Base-by-base conservation (phyloP, 2,113 vertebrate species). In the Coracopsis vasa region DNA sequence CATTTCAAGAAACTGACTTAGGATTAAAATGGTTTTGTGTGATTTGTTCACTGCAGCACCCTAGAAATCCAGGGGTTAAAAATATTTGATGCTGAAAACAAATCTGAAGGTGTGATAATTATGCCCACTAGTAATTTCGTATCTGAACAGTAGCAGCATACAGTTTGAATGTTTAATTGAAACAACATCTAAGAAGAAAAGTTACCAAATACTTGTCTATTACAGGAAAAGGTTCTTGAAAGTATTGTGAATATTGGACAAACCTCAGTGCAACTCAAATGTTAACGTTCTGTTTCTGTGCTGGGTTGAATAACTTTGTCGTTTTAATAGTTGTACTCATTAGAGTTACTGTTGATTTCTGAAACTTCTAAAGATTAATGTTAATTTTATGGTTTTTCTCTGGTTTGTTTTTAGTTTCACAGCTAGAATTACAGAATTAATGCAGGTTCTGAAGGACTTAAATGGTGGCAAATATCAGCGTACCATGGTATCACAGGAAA, bases 361-460 rank as follows among this genome's bases (percentile, higher is more conserved):
- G 33, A 73, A 73, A 19, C 42, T 67, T 72, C 12, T 71, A 7
- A 90, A 66, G 37, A 72, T 82, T 45, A 67, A 24, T 72, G 21
- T 58, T 58, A 35, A 58, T 58, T 58, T 45, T 13, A 29, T 18
- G 5, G 35, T 37, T 74, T 18, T 33, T n/a, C 54, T 92, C 25
- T 66, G 41, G 29, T 7, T 77, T 51, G 23, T 53, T 84, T 83
- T 48, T 80, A 99, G 99, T 69, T 99, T 99, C 97, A 99, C 99
- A 42, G 97, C 99, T 90, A 98, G 99, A 44, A 99, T 99, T 97
- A 99, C 99, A 35, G 99, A 99, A 97, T 98, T 99, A 95, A 99
- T 98, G 98, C 99, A 98, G 91, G 99, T 99, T 81, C 97, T 99
- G 69, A 99, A 99, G 92, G 99, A 99, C 69, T 98, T 99, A 96